A percentile compares a stretch with the other conserved stretches of the same genome.
These are phyloP conservation scores for Corbicula japonica DNA, from an alignment of 2,888 invertebrate species.

Conservation along the genomic window DNA sequence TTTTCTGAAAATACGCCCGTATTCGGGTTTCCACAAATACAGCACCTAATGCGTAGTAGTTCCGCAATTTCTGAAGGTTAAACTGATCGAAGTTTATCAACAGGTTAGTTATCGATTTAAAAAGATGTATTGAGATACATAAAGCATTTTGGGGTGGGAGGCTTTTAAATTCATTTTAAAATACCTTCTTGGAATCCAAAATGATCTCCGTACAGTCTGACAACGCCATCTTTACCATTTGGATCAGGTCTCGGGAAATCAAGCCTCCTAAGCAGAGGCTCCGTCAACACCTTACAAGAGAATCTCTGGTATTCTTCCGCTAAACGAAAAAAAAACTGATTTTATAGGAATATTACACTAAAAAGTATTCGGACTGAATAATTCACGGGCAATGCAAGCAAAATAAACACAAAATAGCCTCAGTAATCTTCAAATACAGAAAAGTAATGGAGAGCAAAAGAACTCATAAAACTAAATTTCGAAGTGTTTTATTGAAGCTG, in stretches of 20 bases:
- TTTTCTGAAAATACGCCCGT: too few relatives aligned
- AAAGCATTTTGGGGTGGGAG: too few relatives aligned
- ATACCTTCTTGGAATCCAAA: conserved; percentile 34
- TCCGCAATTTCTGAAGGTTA: too few relatives aligned
- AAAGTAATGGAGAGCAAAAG: background rate
- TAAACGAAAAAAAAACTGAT: background rate
- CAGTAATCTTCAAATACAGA: background rate
- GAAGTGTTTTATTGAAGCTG: background rate
- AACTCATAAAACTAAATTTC: background rate
- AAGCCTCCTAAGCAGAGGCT: background rate
- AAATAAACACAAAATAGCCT: background rate
- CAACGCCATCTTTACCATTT: conserved; percentile 3
- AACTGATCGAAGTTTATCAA: too few relatives aligned
- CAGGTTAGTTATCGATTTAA: too few relatives aligned
- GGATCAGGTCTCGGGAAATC: conserved; percentile 26
- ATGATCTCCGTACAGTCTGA: conserved; percentile 13
- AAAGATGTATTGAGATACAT: too few relatives aligned
- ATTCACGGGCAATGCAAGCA: background rate
- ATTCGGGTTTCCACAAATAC: too few relatives aligned
- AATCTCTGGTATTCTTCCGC: background rate
- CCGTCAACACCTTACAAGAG: background rate
- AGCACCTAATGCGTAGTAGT: too few relatives aligned
- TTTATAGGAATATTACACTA: background rate
- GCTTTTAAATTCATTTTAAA: background rate
- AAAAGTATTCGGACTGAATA: background rate